Conservation (phyloP, 2,888 invertebrate genomes). For the Thalpophila matura region DNA sequence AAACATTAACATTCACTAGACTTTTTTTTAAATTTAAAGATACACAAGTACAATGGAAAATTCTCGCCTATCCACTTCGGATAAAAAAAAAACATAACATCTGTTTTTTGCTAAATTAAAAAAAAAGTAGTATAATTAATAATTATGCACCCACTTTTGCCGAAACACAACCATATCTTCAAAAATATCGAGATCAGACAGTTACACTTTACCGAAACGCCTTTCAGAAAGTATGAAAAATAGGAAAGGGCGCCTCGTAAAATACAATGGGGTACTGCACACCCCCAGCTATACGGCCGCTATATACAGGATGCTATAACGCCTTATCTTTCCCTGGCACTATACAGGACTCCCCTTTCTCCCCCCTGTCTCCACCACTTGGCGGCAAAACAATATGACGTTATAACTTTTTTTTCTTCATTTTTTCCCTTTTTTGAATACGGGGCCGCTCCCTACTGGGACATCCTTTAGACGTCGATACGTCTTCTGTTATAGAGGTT, state of each 20-base stretch:
- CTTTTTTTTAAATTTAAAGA: too few relatives aligned
- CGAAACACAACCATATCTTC: slow-evolving; percentile 1
- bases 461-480: slow-evolving; percentile 83
- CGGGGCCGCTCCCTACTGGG: slow-evolving; percentile 80
- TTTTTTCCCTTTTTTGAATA: slow-evolving; percentile 89
- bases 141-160: neutral
- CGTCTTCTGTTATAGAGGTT: slow-evolving; percentile 77
- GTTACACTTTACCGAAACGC: slow-evolving; percentile 73
- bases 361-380: slow-evolving; percentile 75
- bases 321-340: slow-evolving; percentile 87
- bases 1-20: too few relatives aligned
- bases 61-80: too few relatives aligned
- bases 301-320: slow-evolving; percentile 81
- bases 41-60: too few relatives aligned
- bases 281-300: slow-evolving; percentile 68
- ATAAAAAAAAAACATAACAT: too few relatives aligned
- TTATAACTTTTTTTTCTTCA: slow-evolving; percentile 90
- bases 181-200: slow-evolving; percentile 58
- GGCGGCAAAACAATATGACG: slow-evolving; percentile 91
- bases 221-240: slow-evolving; percentile 80
- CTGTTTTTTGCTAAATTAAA: too few relatives aligned
- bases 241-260: slow-evolving; percentile 79
- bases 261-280: slow-evolving; percentile 76
- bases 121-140: neutral
- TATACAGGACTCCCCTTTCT: slow-evolving; percentile 80